These are phyloP conservation scores for Zeugodacus cucurbitae DNA, from an alignment of 1,140 invertebrate species.

Conservation along the genomic window DNA sequence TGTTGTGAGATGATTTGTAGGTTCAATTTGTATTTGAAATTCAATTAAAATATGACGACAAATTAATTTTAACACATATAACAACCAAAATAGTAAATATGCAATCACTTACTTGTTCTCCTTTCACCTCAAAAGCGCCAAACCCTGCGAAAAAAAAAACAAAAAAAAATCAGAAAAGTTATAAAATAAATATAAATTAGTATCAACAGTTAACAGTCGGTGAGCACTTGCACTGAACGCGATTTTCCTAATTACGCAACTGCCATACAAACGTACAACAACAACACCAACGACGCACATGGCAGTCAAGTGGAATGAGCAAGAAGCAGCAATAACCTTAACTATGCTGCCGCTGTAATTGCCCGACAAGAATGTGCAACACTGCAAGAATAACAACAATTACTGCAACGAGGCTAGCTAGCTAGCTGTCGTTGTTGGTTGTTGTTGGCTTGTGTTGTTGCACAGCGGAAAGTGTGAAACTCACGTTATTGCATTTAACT, in stretches of 20 bases:
- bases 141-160: neutral
- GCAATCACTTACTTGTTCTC: too few species aligned
- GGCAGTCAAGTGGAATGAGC: neutral
- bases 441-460: neutral
- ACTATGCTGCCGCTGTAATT: neutral
- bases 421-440: neutral
- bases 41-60: too few species aligned
- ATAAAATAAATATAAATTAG: neutral
- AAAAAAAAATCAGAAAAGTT: neutral
- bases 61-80: too few species aligned
- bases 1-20: too few species aligned
- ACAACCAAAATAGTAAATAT: too few species aligned
- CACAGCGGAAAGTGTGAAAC: slow-evolving; percentile 39
- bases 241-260: slow-evolving; percentile 25
- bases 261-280: neutral
- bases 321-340: neutral
- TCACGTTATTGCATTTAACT: slow-evolving; percentile 42
- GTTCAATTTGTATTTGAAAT: too few species aligned
- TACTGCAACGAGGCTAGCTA: neutral
- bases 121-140: too few species aligned
- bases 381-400: neutral
- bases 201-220: neutral
- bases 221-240: neutral
- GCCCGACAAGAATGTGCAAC: slow-evolving; percentile 1
- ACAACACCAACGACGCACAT: neutral